These are phyloP conservation scores for Coremacera marginata DNA, from an alignment of 2,888 invertebrate genomes.

Conservation along the genomic window DNA sequence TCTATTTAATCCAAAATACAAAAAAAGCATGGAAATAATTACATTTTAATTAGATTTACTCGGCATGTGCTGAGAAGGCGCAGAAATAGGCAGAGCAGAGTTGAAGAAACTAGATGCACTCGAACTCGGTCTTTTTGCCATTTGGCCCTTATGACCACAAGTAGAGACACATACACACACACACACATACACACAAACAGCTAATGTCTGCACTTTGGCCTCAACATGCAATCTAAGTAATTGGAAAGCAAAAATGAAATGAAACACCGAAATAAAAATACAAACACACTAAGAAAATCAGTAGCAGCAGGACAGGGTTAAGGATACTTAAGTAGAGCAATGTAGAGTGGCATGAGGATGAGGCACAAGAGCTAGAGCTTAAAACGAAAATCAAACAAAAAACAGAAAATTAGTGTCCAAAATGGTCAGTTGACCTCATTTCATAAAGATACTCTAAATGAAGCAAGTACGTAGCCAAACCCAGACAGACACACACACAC, in stretches of 20 bases:
- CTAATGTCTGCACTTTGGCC: conserved; percentile 16
- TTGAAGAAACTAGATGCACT: not conserved
- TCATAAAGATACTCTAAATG: not conserved
- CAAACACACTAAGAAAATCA: not conserved
- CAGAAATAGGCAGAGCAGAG: not conserved
- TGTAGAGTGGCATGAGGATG: not conserved
- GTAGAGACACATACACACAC: not conserved
- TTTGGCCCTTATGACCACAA: conserved; percentile 3
- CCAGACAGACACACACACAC: not conserved
- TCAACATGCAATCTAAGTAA: not conserved
- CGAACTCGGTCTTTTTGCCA: not conserved
- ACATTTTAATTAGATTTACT: conserved; percentile 52
- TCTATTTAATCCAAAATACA: not conserved
- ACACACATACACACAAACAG: too few relatives aligned
- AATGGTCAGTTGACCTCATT: conserved; percentile 32
- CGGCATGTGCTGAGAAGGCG: conserved; percentile 14
- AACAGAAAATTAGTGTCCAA: conserved; percentile 10
- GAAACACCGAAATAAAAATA: not conserved
- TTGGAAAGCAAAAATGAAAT: conserved; percentile 1
- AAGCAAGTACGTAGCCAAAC: too few relatives aligned
- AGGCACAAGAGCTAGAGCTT: not conserved
- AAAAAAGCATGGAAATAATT: conserved; percentile 43
- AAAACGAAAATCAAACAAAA: not conserved
- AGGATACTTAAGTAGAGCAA: not conserved
- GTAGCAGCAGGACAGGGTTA: not conserved